Evolutionary conservation across 2,113 vertebrate genomes (phyloP).

Genomic region (Phylloscopus trochiloides): DNA sequence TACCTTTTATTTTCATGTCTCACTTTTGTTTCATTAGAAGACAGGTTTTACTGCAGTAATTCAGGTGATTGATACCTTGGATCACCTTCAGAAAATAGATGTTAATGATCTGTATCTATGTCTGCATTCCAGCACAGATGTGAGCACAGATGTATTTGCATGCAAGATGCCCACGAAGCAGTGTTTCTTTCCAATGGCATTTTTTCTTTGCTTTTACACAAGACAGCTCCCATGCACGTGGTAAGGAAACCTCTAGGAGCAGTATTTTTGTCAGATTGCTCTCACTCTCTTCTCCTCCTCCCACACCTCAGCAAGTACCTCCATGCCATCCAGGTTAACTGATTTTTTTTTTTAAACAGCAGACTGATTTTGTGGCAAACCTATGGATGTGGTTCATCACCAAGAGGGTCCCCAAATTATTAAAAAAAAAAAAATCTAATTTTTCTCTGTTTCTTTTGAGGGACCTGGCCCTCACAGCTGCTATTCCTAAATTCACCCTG

Average conservation of each 20-base stretch:
- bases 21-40: slow-evolving; percentile 73
- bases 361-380: not conserved
- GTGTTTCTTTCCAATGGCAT: not conserved
- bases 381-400: not conserved
- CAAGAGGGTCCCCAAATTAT: not conserved
- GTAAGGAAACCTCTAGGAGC: not conserved
- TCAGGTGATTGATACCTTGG: slow-evolving; percentile 73
- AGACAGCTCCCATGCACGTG: not conserved
- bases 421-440: not conserved
- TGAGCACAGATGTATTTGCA: slow-evolving; percentile 19
- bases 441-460: not conserved
- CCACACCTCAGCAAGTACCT: not conserved
- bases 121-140: slow-evolving; percentile 44
- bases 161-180: slow-evolving; percentile 25
- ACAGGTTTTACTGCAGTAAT: slow-evolving; percentile 67
- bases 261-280: not conserved
- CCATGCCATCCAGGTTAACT: not conserved
- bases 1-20: slow-evolving; percentile 77
- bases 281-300: not conserved
- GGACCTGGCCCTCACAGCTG: not conserved
- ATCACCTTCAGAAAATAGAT: slow-evolving; percentile 74
- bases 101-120: slow-evolving; percentile 62
- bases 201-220: not conserved
- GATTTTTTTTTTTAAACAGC: not conserved
- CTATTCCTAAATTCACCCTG: not conserved